phyloP scores from a whole-genome alignment of 2,113 vertebrate genomes.

The Nicator chloris region DNA sequence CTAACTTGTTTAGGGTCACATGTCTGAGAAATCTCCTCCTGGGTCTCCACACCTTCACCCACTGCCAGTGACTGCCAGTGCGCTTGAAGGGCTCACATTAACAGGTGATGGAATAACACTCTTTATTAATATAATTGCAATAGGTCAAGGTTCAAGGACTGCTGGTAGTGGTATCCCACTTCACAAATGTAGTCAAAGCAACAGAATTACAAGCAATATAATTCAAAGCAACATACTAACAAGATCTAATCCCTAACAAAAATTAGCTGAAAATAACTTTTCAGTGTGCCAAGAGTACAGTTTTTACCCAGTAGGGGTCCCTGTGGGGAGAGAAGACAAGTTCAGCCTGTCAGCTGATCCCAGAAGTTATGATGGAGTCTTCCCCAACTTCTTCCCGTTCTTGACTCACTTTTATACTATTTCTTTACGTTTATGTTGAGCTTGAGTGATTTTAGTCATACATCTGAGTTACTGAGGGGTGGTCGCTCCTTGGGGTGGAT shows the following conservation, averaged over 20 bases:
- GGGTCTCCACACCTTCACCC: not conserved
- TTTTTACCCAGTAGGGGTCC: not conserved
- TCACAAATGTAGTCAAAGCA: not conserved
- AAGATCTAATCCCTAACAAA: not conserved
- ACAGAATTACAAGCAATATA: not conserved
- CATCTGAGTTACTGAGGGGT: not conserved
- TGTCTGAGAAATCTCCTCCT: not conserved
- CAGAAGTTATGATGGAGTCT: not conserved
- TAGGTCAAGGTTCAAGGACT: not conserved
- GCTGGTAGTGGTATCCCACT: not conserved
- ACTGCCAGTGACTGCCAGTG: fast-evolving
- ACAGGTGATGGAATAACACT: not conserved
- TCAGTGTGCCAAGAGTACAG: not conserved
- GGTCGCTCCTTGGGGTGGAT: not conserved
- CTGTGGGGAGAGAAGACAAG: not conserved
- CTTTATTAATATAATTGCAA: not conserved
- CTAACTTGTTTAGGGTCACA: not conserved
- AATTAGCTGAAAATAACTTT: not conserved
- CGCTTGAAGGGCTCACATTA: not conserved
- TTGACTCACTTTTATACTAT: not conserved
- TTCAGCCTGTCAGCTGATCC: not conserved
- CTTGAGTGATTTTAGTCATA: not conserved
- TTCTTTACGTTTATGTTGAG: not conserved
- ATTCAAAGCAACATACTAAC: not conserved
- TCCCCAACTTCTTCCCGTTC: not conserved